Percentiles rank a stretch among this genome's conserved stretches.
phyloP scores from a whole-genome alignment of 1,140 invertebrate species.

The Popillia japonica region DNA sequence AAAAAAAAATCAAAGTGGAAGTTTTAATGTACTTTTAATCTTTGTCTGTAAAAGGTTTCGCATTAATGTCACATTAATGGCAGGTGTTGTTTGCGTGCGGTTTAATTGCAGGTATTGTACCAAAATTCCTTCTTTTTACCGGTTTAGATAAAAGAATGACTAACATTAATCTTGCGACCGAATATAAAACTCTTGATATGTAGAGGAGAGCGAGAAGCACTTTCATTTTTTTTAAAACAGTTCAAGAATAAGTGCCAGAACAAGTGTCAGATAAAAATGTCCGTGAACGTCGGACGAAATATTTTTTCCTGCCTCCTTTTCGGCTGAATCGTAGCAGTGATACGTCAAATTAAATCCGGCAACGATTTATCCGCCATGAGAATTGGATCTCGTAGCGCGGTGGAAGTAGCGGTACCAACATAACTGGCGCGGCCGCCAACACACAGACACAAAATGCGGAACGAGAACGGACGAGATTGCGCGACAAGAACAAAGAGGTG shows the following conservation, averaged over 20 bases:
- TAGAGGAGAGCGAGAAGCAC: background rate
- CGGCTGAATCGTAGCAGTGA: conserved; percentile 27
- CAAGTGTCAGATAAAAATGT: conserved; percentile 30
- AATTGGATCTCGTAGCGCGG: conserved; percentile 25
- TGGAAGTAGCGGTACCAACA: conserved; percentile 6
- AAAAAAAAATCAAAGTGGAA: background rate
- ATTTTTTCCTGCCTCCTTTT: conserved; percentile 26
- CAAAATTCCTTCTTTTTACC: background rate
- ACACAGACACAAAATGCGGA: background rate
- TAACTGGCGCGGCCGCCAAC: background rate
- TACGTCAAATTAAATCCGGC: conserved; percentile 34
- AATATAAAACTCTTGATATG: conserved; percentile 11
- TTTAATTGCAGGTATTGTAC: background rate
- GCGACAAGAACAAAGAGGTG: background rate
- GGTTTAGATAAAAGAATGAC: background rate
- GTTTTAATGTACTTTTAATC: background rate
- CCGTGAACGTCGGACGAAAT: conserved; percentile 25
- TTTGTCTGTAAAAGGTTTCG: background rate
- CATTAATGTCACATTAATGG: conserved; percentile 5
- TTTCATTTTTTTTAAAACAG: conserved; percentile 27
- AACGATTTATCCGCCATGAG: conserved; percentile 26
- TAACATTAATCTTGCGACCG: conserved; percentile 5
- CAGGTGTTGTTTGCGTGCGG: background rate
- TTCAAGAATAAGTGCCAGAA: conserved; percentile 30
- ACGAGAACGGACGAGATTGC: background rate